phyloP scores from a whole-genome alignment of 2,888 invertebrate species.

The Unio pictorum region DNA sequence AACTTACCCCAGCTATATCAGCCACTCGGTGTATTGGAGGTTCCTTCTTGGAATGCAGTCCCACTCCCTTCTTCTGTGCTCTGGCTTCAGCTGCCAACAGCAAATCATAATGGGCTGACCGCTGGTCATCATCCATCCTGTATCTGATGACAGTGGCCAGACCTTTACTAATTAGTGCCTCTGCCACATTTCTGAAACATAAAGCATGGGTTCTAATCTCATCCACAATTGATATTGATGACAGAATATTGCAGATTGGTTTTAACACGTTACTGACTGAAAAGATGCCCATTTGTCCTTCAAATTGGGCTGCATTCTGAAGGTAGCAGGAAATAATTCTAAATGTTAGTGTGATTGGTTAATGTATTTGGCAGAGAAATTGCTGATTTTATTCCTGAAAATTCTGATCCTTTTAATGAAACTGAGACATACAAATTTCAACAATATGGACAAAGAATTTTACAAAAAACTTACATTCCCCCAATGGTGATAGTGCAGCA shows the following conservation, averaged over 20 bases:
- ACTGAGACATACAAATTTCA: neutral
- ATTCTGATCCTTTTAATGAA: neutral
- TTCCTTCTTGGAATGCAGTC: slow-evolving; percentile 79
- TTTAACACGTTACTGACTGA: too few relatives aligned
- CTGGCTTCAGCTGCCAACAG: slow-evolving; percentile 93
- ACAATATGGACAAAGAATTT: neutral
- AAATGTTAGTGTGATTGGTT: too few relatives aligned
- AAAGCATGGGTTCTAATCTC: too few relatives aligned
- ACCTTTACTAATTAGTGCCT: slow-evolving; percentile 92
- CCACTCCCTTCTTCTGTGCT: slow-evolving; percentile 83
- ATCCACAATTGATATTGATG: too few relatives aligned
- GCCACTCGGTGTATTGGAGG: slow-evolving; percentile 86
- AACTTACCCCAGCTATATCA: slow-evolving; percentile 81
- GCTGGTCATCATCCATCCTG: slow-evolving; percentile 94
- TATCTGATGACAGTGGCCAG: slow-evolving; percentile 93
- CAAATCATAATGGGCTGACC: slow-evolving; percentile 94
- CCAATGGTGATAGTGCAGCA: slow-evolving; percentile 93
- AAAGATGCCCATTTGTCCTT: too few relatives aligned
- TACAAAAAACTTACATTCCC: slow-evolving; percentile 77
- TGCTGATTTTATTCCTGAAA: too few relatives aligned
- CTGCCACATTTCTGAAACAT: slow-evolving; percentile 87
- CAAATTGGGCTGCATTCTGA: too few relatives aligned
- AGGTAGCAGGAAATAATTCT: too few relatives aligned
- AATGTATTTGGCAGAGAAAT: too few relatives aligned
- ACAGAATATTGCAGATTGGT: too few relatives aligned